Base-by-base conservation (phyloP, 2,888 invertebrate species). In the Glyphotaelius pellucidus region DNA sequence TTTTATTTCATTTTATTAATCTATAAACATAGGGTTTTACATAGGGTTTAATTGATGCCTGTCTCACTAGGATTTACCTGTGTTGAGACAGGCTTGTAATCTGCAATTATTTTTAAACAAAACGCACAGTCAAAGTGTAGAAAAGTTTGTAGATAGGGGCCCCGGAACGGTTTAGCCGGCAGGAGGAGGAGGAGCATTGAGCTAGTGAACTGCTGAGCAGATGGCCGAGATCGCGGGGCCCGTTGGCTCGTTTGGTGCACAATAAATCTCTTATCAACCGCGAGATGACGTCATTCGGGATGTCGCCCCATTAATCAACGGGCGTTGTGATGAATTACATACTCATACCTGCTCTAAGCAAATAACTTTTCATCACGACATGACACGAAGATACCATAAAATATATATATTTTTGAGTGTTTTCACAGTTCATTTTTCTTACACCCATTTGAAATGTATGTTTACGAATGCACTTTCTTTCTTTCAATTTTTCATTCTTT, bases 201-300 rank as follows among this genome's bases (percentile, higher is more conserved):
- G 12, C 42, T 38, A 12, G 38, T 38, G 42, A 38, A 9, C 11
- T 42, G 12, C 12, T 12, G 42, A 42, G 42, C 83, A 83, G 35
- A 83, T 83, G 83, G 83, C 83, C 9, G 83, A 31, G 83, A 83
- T 83, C 83, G 83, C 83, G 35, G 35, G 25, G 32, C 35, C 19
- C 83, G 67, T 25, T 67, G 67, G 35, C 32, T 32, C 25, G 83
- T 35, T 32, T 15, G 25, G 32, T 83, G 32, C 83, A 83, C 9
- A 19, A 81, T 81, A 81, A 32, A 31, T 81, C 31, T 85, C 85
- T 85, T 35, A 85, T 85, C 85, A 86, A 86, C 47, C 47, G 86
- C 86, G 86, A 86, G 30, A 86, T 86, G 86, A 86, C 86, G 86
- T 86, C 86, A 47, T 86, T 67, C 25, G 86, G 30, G 86, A 86